Base-by-base conservation (phyloP, 1,140 invertebrate species). In the Anagrus nilaparvatae region DNA sequence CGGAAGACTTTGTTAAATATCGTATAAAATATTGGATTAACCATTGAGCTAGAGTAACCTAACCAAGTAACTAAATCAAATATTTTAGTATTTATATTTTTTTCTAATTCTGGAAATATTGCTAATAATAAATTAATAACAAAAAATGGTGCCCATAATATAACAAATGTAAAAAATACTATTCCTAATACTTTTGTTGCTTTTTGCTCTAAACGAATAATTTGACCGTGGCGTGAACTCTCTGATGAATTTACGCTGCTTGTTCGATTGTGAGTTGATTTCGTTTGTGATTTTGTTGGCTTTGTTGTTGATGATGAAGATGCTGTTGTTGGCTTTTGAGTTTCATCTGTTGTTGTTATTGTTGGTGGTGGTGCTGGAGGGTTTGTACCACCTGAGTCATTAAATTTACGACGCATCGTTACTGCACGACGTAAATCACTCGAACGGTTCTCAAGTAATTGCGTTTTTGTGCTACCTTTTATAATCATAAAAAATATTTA, bases 1-100 rank as follows among this genome's bases (percentile, higher is more conserved):
- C 89, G 69, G 63, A 94, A 94, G 25, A 90, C 84, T 59, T 89
- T 88, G 66, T 95, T 95, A 67, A 95, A 94, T 44, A 93, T 88
- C 3, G 90, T 94, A 61, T 94, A 94, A 65, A 93, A 91, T 47
- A 92, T 87, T 0, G 89, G 89, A 68, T 95, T 95, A 9, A 94
- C 85, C 78, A 90, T 89, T 3, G 87, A 91, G 53, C 86, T 91
- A 21, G 87, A 82, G 62, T 93, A 95, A 27, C 91, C 91, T 23
- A 95, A 67, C 91, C 90, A 95, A 12, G 85, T 83, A 16, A 86
- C 83, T 31, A 87, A 76, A 56, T 89, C 82, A 53, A 92, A 84
- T 20, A 92, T 80, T 68, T 79, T 83, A 42, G 74, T 78, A 16
- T 76, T 71, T 32, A 88, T 82, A 20, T 74, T 64, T 21, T 76